These are phyloP conservation scores for Drosophila barbarae DNA, from an alignment of 2,888 invertebrate genomes.

Conservation along the genomic window DNA sequence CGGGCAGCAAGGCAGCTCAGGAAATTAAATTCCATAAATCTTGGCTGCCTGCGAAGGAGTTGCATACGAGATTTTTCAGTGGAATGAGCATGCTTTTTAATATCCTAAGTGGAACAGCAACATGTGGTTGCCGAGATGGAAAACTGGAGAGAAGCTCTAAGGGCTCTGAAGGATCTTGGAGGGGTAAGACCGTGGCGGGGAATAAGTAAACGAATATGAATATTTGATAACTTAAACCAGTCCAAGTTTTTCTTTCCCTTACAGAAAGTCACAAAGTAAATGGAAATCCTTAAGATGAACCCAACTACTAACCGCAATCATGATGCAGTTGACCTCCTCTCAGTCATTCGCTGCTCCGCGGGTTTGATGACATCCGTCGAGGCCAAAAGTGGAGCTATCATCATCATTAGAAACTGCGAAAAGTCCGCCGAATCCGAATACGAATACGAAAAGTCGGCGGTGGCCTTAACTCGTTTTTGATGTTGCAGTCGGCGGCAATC, in stretches of 20 bases:
- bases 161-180: background rate
- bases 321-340: constrained; percentile 23
- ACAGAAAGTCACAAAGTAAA: too few species aligned
- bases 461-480: constrained; percentile 71
- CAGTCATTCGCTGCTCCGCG: constrained; percentile 11
- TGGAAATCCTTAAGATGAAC: background rate
- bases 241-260: background rate
- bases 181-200: background rate
- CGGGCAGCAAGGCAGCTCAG: constrained; percentile 59
- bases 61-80: constrained; percentile 25
- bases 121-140: constrained; percentile 45
- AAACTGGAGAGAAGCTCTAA: constrained; percentile 28
- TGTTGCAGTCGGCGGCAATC: constrained; percentile 50
- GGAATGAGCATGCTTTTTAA: constrained; percentile 49
- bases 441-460: constrained; percentile 39
- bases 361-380: constrained; percentile 29
- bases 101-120: constrained; percentile 61
- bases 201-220: too few species aligned
- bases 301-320: background rate
- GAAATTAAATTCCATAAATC: constrained; percentile 79
- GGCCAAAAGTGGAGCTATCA: constrained; percentile 47
- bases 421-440: constrained; percentile 51
- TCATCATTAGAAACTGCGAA: constrained; percentile 72
- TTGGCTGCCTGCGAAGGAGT: constrained; percentile 51
- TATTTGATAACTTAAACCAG: background rate